Evolutionary conservation across 2,888 invertebrate genomes (phyloP).

Genomic region (Rapana venosa): DNA sequence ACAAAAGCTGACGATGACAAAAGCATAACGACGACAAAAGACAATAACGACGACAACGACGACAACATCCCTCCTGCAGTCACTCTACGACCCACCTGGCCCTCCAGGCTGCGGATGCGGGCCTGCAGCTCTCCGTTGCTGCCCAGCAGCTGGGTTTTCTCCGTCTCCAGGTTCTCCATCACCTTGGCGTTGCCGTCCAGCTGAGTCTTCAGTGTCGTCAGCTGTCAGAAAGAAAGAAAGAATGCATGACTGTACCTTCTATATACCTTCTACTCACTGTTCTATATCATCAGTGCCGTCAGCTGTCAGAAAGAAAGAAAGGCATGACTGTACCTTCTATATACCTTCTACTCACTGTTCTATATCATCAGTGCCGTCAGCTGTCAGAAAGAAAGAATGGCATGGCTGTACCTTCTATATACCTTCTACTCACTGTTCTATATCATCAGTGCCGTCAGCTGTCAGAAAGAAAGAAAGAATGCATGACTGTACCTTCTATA

Average conservation of each 20-base stretch:
- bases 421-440: neutral
- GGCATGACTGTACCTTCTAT: too few relatives aligned
- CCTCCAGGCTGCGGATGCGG: slow-evolving; percentile 68
- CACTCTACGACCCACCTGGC: slow-evolving; percentile 61
- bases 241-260: too few relatives aligned
- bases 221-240: slow-evolving; percentile 49
- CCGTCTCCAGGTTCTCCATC: slow-evolving; percentile 64
- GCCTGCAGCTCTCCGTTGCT: slow-evolving; percentile 66
- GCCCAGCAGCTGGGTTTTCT: slow-evolving; percentile 64
- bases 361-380: slow-evolving; percentile 50
- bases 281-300: slow-evolving; percentile 35
- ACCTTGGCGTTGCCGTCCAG: slow-evolving; percentile 68
- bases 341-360: neutral
- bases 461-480: neutral
- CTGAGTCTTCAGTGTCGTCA: slow-evolving; percentile 70
- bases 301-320: slow-evolving; percentile 54
- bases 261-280: neutral
- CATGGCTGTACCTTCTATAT: neutral
- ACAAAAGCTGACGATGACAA: too few relatives aligned
- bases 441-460: slow-evolving; percentile 56
- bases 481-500: too few relatives aligned
- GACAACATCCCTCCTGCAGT: too few relatives aligned
- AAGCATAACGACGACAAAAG: too few relatives aligned
- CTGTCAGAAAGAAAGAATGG: slow-evolving; percentile 47
- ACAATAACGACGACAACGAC: too few relatives aligned